Base-by-base conservation (phyloP, 2,888 invertebrate species). In the Augochlorella aurata region DNA sequence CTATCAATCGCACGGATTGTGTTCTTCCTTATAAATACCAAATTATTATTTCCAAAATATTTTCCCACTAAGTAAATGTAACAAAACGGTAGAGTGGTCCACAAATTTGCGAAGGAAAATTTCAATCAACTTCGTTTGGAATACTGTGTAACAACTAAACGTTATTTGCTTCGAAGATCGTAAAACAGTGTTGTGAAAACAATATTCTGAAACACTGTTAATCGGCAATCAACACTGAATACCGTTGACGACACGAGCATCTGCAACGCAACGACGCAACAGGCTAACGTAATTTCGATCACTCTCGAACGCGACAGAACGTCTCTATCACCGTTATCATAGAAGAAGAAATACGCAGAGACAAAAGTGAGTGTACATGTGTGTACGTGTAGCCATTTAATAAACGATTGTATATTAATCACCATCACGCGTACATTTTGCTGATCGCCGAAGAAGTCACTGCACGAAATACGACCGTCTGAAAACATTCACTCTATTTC, bases 371-470 rank as follows among this genome's bases (percentile, higher is more conserved):
- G 50, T 50, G 14, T 50, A 14, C 47, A 5, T 47, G 8, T 5
- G 2, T 50, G 21, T 21, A 14, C 38, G 45, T 45, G 47, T 49
- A 24, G 7, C 29, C n/a, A n/a, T 44, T 0, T 65, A n/a, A 65
- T 1, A 65, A 65, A 65, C 44, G n/a, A 65, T 44, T 44, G 5
- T 65, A 21, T 76, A 74, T 58, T 81, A 68, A 85, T 87, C 87
- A 87, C 87, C 84, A 86, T 70, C 54, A 68, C 82, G 81, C 88
- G 82, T 88, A 88, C 88, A 83, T 88, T 88, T 88, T 88, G 83
- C 75, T 88, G 88, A 82, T 74, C 88, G 82, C 88, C 84, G 69
- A 88, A 85, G 72, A 87, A 82, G 75, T 88, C 84, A 78, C 87
- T 82, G 85, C 88, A 88, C 88, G 87, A 84, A 77, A 83, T 78